Base-by-base conservation (phyloP, 2,888 invertebrate genomes). In the Protodeltote pygarga region DNA sequence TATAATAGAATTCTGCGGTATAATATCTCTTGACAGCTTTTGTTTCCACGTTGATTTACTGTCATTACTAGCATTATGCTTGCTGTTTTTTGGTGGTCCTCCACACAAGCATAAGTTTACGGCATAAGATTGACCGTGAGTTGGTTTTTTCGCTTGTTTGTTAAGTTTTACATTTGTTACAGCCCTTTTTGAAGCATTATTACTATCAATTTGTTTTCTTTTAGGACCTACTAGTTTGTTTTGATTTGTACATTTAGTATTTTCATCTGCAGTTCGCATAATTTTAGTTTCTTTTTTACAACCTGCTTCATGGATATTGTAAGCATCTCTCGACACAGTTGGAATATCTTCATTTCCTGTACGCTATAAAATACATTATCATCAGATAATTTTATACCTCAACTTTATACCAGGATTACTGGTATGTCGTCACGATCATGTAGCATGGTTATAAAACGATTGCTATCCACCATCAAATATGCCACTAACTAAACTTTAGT, bases 21-120 rank as follows among this genome's bases (percentile, higher is more conserved):
- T 6, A 1, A 54, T 47, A 11, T 72, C 61, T 49, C 65, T 73
- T 19, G 65, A 41, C 23, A 55, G 10, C 11, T 62, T 72, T 37
- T 60, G 58, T 40, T 75, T 73, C 31, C 51, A 52, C 11, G 48
- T 45, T 35, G 42, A 39, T 15, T 42, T 65, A 13, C 13, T 27
- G 19, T 44, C 41, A 3, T 29, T 28, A 6, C 25, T 35, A 9
- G 17, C 21, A 37, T 54, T 31, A 38, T 68, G 65, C 15, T 39
- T 54, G 17, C 59, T 63, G 17, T 71, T 57, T 48, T 74, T 81
- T 52, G 75, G 73, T 23, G 70, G 51, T 14, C 71, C 71, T 14
- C 71, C 71, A 57, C 82, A 88, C 27, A 91, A 62, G 64, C 91
- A 91, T 42, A 89, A 42, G 53, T 89, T 89, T 1, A 89, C 83